Conservation (phyloP, 2,797 vertebrate genomes). For the Sebastes taczanowskii region DNA sequence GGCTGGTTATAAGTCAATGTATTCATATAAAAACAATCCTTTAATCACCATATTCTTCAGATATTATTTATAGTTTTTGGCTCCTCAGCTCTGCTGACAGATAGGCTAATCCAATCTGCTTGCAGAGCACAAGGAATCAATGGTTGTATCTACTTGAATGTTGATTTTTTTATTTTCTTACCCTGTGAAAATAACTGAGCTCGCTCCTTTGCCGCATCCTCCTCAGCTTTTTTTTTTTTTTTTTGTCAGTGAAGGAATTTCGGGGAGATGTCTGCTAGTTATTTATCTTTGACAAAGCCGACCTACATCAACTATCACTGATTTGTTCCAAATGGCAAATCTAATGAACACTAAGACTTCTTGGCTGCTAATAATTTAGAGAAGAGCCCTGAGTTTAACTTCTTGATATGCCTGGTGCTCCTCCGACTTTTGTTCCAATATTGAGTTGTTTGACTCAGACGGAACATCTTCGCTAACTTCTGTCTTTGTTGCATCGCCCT, state of each 20-base stretch:
- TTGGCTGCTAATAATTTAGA: slow-evolving; percentile 49
- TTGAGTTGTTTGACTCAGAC: slow-evolving; percentile 58
- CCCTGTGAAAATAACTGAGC: slow-evolving; percentile 49
- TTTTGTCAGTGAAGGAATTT: slow-evolving; percentile 33
- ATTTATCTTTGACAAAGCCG: slow-evolving; percentile 45
- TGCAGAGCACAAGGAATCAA: slow-evolving; percentile 61
- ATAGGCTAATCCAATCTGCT: slow-evolving; percentile 72
- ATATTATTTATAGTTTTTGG: slow-evolving; percentile 75
- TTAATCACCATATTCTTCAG: slow-evolving; percentile 72
- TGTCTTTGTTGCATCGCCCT: slow-evolving; percentile 50
- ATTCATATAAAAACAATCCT: slow-evolving; percentile 77
- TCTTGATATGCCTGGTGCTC: slow-evolving; percentile 32
- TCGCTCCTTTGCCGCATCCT: slow-evolving; percentile 29
- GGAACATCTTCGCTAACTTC: slow-evolving; percentile 53
- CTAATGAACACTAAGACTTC: slow-evolving; percentile 46
- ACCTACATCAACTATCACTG: slow-evolving; percentile 35
- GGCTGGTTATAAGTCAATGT: slow-evolving; percentile 61
- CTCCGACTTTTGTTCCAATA: slow-evolving; percentile 46
- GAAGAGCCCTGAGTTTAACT: slow-evolving; percentile 44
- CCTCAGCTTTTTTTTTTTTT: slow-evolving; percentile 20
- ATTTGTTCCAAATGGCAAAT: slow-evolving; percentile 54
- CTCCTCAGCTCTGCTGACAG: slow-evolving; percentile 68
- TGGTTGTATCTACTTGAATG: slow-evolving; percentile 45
- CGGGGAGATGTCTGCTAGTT: slow-evolving; percentile 20
- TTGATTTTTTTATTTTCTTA: slow-evolving; percentile 47